A percentile compares a stretch with the other conserved stretches of the same genome.
Evolutionary conservation across 2,113 vertebrate genomes (phyloP).

Genomic region (Phalacrocorax brasilianus): DNA sequence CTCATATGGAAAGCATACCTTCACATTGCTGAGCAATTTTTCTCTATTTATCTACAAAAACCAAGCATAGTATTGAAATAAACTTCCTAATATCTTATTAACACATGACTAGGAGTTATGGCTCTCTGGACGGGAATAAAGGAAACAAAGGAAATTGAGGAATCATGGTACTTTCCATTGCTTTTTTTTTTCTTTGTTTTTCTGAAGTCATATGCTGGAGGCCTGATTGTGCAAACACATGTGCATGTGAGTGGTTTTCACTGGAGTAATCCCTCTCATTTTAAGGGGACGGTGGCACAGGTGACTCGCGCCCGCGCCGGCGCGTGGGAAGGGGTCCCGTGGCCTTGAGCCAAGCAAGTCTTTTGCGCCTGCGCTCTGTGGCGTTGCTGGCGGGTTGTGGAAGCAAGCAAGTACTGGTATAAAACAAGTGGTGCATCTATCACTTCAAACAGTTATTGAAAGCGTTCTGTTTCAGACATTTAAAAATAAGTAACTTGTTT

Average conservation of each 20-base stretch:
- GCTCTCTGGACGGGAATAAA: conserved; percentile 40
- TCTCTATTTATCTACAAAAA: conserved; percentile 17
- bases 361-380: fast-evolving
- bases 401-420: not conserved
- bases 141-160: conserved; percentile 5
- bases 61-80: conserved; percentile 37
- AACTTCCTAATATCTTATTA: conserved; percentile 26
- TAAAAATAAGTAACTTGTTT: not conserved
- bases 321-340: fast-evolving
- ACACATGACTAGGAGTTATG: conserved; percentile 30
- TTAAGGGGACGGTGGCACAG: not conserved
- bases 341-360: not conserved
- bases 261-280: not conserved
- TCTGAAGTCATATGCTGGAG: not conserved
- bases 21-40: conserved; percentile 49
- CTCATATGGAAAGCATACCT: conserved; percentile 31
- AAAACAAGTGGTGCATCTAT: not conserved
- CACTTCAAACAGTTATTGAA: not conserved
- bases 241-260: not conserved
- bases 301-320: not conserved
- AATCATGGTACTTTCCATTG: conserved; percentile 16
- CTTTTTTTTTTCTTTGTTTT: not conserved
- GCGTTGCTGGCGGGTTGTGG: not conserved
- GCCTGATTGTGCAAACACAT: not conserved
- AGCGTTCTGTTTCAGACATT: not conserved